A percentile compares a stretch with the other conserved stretches of the same genome.
Evolutionary conservation across 2,797 vertebrate species (phyloP).

Genomic region (Urocyon cinereoargenteus): DNA sequence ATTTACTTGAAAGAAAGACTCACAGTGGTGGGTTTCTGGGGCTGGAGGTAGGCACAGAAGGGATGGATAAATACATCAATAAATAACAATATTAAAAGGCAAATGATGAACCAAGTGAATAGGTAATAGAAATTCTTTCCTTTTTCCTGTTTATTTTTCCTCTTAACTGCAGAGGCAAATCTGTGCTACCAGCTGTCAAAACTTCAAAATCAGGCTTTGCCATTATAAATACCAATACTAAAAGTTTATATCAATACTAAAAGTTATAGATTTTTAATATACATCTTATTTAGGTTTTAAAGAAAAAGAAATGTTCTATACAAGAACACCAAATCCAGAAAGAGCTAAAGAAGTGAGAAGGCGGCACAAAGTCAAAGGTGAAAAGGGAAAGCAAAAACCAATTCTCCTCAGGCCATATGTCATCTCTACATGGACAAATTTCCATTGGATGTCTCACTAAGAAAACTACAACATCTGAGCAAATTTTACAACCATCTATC

Average conservation of each 20-base stretch:
- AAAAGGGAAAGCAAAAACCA: conserved; percentile 7
- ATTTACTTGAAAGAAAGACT: conserved; percentile 46
- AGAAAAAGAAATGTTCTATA: not conserved
- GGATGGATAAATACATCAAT: not conserved
- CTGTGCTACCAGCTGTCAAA: not conserved
- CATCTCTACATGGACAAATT: not conserved
- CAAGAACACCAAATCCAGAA: not conserved
- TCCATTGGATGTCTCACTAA: not conserved
- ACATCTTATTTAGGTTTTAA: not conserved
- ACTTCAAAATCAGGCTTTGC: not conserved
- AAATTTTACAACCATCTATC: not conserved
- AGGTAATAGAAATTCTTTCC: not conserved
- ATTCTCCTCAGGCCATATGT: not conserved
- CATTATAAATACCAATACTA: conserved; percentile 2
- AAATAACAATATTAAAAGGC: not conserved
- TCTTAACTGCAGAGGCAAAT: not conserved
- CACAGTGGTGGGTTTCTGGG: not conserved
- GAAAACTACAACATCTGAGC: conserved; percentile 7
- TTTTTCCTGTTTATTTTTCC: not conserved
- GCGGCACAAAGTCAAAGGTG: not conserved
- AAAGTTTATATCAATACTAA: not conserved
- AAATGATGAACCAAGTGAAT: not conserved
- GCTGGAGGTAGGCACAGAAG: not conserved
- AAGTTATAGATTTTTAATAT: not conserved
- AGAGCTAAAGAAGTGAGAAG: not conserved